Percentiles rank a stretch among this genome's conserved stretches.
phyloP scores from a whole-genome alignment of 2,113 vertebrate genomes.

The Phainopepla nitens region DNA sequence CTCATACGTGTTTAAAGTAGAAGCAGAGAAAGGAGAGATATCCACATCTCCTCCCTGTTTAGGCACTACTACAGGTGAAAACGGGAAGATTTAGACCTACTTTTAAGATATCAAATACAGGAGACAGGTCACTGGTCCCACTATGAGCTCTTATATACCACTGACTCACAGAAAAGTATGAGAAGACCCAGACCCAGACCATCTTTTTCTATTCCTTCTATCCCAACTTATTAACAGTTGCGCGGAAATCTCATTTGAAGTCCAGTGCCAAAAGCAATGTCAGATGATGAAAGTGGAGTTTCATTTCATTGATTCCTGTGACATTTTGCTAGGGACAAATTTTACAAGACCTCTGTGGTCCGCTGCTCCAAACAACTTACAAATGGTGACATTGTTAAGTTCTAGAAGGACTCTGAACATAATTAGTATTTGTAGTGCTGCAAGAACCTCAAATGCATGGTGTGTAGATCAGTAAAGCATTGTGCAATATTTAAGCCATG shows the following conservation, averaged over 20 bases:
- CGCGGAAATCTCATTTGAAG: not conserved
- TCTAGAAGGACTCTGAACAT: not conserved
- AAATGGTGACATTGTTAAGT: not conserved
- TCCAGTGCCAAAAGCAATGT: not conserved
- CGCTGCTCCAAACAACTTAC: not conserved
- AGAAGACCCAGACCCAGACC: not conserved
- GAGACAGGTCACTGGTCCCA: not conserved
- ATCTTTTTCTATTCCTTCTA: not conserved
- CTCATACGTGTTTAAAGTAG: not conserved
- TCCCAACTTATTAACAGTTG: not conserved
- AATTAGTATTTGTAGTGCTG: not conserved
- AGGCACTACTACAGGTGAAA: not conserved
- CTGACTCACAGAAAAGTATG: not conserved
- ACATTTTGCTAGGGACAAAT: not conserved
- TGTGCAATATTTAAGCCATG: not conserved
- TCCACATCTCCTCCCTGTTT: not conserved
- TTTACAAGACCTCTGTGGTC: not conserved
- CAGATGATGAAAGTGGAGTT: not conserved
- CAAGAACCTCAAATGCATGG: not conserved
- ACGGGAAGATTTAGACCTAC: not conserved
- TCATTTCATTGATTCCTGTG: not conserved
- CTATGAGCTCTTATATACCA: not conserved
- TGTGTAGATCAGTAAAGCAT: not conserved
- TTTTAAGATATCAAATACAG: not conserved
- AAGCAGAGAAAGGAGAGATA: not conserved